phyloP scores from a whole-genome alignment of 2,113 vertebrate genomes.

The Vulpes vulpes region DNA sequence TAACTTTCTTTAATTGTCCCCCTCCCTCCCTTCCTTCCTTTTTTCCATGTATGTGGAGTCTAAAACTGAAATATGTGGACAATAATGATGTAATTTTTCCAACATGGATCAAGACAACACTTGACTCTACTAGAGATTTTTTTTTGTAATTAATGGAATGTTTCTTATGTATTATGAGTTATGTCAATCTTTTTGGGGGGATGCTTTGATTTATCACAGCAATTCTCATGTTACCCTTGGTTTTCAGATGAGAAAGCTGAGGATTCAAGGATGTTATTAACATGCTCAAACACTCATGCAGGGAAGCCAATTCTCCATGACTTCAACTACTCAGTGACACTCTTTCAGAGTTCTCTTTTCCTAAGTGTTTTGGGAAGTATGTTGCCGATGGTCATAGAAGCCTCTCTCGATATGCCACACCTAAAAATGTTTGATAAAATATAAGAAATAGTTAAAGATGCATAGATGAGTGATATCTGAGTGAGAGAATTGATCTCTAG shows the following conservation, averaged over 20 bases:
- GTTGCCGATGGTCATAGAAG: background rate
- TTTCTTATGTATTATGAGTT: background rate
- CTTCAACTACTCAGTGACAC: background rate
- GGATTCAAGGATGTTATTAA: background rate
- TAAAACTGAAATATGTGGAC: background rate
- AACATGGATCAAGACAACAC: background rate
- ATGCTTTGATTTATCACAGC: background rate
- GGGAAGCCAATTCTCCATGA: background rate
- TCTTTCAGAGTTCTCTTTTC: background rate
- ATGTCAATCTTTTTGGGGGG: background rate
- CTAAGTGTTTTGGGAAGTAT: background rate
- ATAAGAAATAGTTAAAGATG: background rate
- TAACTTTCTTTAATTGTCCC: background rate
- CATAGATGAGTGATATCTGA: background rate
- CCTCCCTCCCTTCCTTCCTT: background rate
- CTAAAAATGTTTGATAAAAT: background rate
- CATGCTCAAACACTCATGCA: background rate
- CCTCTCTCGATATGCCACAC: fast-evolving
- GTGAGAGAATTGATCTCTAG: background rate
- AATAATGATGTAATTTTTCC: background rate
- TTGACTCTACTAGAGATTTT: background rate
- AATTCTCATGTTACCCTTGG: background rate
- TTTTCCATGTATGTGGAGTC: background rate
- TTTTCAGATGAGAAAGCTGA: background rate
- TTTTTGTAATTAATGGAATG: background rate